Base-by-base conservation (phyloP, 2,113 vertebrate species). In the Oxyruncus cristatus region DNA sequence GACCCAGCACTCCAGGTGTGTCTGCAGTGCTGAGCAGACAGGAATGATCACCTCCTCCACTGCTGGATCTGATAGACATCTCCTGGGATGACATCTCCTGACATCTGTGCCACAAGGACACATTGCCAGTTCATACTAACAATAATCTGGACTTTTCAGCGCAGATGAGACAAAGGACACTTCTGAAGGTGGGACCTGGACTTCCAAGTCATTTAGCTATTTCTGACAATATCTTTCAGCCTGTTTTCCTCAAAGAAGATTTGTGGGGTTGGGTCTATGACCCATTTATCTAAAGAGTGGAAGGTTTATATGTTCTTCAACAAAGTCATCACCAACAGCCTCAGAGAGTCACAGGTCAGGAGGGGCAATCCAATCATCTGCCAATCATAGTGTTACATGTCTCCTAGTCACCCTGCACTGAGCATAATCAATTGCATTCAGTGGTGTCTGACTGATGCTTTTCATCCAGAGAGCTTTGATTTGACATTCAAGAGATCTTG, bases 311-410 rank as follows among this genome's bases (percentile, higher is more conserved):
- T 20, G 26, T 47, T 75, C 53, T 67, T 78, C 68, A 66, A 41
- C 26, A 37, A 67, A 77, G 30, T 30, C 33, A 52, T 44, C 30
- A 62, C 30, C 26, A 55, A 12, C 37, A 46, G 17, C 55, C 39
- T 86, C 47, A 82, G n/a, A 58, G 32, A 73, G 37, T 58, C 37
- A 27, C 28, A 46, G 26, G 26, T 22, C 0, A 0, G 70, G 39
- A 79, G 16, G 13, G 12, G 27, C 32, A 46, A 77, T 37, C 24
- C 26, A 23, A 19, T 47, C 1, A 3, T 41, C 72, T 35, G 3
- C 9, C 0, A 1, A 32, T n/a, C 14, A 23, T 17, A 59, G 22
- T 26, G 39, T 35, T 65, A 53, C 6, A 50, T 4, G 3, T 47
- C 28, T 80, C 30, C 56, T 24, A 53, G 66, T 49, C n/a, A 58